Evolutionary conservation across 2,113 vertebrate species (phyloP).

Genomic region (Lonchura striata): DNA sequence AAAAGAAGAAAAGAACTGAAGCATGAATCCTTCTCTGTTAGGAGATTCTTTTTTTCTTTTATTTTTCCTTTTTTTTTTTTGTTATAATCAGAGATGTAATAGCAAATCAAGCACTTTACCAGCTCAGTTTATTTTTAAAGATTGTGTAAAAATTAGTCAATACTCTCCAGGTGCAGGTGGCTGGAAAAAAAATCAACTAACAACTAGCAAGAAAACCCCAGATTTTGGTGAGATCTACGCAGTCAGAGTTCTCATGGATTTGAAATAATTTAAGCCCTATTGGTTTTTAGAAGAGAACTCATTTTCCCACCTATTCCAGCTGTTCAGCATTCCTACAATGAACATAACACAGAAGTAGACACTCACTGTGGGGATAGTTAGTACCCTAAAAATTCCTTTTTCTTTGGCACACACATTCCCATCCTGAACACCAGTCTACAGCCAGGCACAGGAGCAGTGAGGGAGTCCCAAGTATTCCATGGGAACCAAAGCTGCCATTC

Average conservation of each 20-base stretch:
- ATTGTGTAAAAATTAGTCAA: background rate
- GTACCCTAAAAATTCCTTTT: background rate
- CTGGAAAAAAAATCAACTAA: background rate
- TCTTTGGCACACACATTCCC: background rate
- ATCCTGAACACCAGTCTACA: background rate
- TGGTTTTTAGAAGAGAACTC: background rate
- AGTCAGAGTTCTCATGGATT: background rate
- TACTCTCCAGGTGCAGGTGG: background rate
- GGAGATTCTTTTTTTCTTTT: background rate
- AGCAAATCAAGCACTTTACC: background rate
- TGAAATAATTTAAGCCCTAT: background rate
- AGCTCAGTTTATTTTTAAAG: background rate
- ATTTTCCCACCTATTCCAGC: background rate
- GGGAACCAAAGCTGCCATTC: background rate
- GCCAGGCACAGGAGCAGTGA: background rate
- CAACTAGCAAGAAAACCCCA: background rate
- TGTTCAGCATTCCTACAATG: background rate
- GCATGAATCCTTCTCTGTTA: background rate
- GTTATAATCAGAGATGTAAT: background rate
- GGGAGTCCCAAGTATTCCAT: background rate
- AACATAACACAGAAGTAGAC: background rate
- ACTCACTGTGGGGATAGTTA: background rate
- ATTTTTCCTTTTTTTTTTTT: background rate
- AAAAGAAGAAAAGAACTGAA: background rate
- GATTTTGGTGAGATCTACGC: background rate